Conservation (phyloP, 2,888 invertebrate genomes). For the Diaphora mendica region DNA sequence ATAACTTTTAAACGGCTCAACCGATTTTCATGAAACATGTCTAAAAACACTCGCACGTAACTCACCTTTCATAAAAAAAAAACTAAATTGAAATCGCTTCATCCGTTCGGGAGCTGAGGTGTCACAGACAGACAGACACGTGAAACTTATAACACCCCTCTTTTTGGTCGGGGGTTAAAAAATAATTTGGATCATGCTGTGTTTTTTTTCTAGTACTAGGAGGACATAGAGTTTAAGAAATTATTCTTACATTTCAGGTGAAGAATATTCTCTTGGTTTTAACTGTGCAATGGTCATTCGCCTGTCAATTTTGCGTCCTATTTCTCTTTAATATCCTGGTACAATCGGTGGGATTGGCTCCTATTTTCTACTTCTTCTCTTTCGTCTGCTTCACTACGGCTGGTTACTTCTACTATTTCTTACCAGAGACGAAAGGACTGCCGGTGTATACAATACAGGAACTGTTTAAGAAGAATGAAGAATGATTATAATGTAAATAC, state of each 20-base stretch:
- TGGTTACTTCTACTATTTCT: conserved; percentile 52
- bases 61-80: too few relatives aligned
- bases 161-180: too few relatives aligned
- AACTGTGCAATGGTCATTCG: conserved; percentile 11
- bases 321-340: conserved; percentile 12
- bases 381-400: conserved; percentile 58
- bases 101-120: too few relatives aligned
- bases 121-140: too few relatives aligned
- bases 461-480: conserved; percentile 46
- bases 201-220: too few relatives aligned
- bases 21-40: too few relatives aligned
- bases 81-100: too few relatives aligned
- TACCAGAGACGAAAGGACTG: conserved; percentile 69
- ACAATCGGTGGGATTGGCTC: conserved; percentile 17
- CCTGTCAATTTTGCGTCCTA: conserved; percentile 1
- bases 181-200: too few relatives aligned
- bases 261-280: conserved; percentile 14
- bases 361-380: conserved; percentile 70
- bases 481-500: neutral
- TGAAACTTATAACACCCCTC: too few relatives aligned
- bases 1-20: too few relatives aligned
- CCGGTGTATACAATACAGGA: conserved; percentile 63
- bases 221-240: too few relatives aligned
- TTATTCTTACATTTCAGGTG: conserved; percentile 13
- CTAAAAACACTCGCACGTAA: too few relatives aligned